Percentiles rank a stretch among this genome's conserved stretches.
Conservation (phyloP, 2,888 invertebrate species). For the Salticus scenicus region DNA sequence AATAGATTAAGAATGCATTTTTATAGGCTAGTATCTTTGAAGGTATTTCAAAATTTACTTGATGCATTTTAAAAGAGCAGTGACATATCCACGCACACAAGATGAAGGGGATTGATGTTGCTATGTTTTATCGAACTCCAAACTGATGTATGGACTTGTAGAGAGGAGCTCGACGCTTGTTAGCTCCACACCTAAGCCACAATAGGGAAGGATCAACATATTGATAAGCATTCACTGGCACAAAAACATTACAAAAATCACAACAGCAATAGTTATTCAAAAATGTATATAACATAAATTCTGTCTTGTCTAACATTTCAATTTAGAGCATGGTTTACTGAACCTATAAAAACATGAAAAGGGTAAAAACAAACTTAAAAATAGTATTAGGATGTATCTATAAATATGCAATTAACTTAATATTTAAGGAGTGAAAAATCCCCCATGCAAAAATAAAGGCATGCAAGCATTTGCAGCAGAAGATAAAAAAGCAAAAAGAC, state of each 20-base stretch:
- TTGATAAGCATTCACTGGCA: constrained; percentile 9
- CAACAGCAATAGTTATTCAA: background rate
- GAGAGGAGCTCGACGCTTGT: constrained; percentile 54
- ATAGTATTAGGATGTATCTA: too few species aligned
- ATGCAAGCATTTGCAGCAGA: background rate
- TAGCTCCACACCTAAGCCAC: constrained; percentile 40
- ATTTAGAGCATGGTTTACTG: background rate
- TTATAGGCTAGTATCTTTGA: background rate
- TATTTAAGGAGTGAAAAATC: too few species aligned
- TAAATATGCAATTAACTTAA: too few species aligned
- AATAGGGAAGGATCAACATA: constrained; percentile 1
- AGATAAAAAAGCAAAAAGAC: background rate
- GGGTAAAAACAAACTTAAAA: background rate
- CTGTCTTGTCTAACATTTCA: constrained; percentile 7
- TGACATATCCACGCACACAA: background rate
- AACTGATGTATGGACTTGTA: constrained; percentile 47
- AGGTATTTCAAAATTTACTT: background rate
- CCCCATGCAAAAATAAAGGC: too few species aligned
- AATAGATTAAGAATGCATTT: background rate
- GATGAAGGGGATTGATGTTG: background rate
- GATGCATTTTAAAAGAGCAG: background rate
- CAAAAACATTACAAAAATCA: constrained; percentile 27
- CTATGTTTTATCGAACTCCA: constrained; percentile 30
- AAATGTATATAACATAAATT: background rate
- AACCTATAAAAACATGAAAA: background rate